Percentiles rank a stretch among this genome's conserved stretches.
These are phyloP conservation scores for Pteropus rufus DNA, from an alignment of 2,797 vertebrate genomes.

Conservation along the genomic window DNA sequence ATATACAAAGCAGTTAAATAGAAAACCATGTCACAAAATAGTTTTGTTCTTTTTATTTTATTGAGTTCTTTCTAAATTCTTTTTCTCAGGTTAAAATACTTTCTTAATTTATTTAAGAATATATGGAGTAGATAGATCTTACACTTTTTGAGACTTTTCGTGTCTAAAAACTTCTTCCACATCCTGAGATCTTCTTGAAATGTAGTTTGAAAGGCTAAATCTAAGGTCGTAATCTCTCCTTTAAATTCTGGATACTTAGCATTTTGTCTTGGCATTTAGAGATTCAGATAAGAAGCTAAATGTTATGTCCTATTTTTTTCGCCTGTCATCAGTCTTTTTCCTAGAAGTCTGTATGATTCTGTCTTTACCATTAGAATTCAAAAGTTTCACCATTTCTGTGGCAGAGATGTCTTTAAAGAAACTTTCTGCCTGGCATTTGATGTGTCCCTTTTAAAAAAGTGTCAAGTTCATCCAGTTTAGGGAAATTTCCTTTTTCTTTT, in stretches of 20 bases:
- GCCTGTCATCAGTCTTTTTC: background rate
- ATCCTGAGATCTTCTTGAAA: background rate
- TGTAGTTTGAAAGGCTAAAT: slow-evolving; percentile 12
- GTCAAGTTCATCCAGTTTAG: background rate
- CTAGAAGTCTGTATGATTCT: background rate
- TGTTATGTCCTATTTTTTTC: background rate
- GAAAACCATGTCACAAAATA: background rate
- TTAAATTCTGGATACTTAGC: background rate
- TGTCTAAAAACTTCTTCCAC: background rate
- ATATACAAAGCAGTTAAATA: background rate
- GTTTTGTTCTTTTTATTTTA: background rate
- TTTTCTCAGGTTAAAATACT: background rate
- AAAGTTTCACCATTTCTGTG: background rate
- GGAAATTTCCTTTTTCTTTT: background rate
- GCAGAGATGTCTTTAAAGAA: background rate
- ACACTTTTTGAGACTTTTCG: background rate
- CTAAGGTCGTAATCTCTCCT: background rate
- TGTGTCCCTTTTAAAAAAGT: background rate
- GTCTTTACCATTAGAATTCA: background rate
- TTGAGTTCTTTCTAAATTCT: background rate
- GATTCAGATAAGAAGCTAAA: background rate
- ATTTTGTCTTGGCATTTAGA: background rate
- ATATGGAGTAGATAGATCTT: background rate
- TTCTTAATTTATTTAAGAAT: background rate
- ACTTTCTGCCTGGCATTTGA: background rate